Percentiles rank a stretch among this genome's conserved stretches.
Conservation (phyloP, 1,140 invertebrate genomes). For the Ptiloglossa arizonensis region DNA sequence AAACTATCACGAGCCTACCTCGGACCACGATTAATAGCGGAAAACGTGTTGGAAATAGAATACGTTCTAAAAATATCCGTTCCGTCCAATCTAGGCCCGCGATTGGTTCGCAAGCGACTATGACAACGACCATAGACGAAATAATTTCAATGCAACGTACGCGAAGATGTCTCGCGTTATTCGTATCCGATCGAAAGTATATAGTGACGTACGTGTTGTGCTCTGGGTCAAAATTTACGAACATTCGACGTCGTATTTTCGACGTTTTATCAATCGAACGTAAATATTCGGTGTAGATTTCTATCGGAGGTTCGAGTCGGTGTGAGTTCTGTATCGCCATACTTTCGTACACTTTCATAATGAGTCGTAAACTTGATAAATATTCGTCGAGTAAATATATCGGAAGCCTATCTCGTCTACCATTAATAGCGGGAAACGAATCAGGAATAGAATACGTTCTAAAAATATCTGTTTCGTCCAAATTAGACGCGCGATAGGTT, state of each 20-base stretch:
- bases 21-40: background rate
- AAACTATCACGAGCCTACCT: constrained; percentile 6
- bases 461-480: constrained; percentile 8
- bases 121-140: background rate
- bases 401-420: background rate
- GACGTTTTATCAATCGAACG: no score
- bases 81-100: background rate
- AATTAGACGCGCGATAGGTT: background rate
- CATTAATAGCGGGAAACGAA: background rate
- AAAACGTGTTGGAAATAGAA: constrained; percentile 25
- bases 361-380: constrained; percentile 18
- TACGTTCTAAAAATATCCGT: constrained; percentile 17
- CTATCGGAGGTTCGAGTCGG: no score
- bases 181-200: no score
- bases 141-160: background rate
- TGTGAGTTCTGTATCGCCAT: no score
- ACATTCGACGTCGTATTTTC: no score
- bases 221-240: no score
- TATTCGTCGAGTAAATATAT: constrained; percentile 15
- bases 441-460: constrained; percentile 28
- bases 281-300: no score
- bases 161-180: no score
- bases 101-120: background rate
- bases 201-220: no score
- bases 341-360: constrained; percentile 20